phyloP scores from a whole-genome alignment of 2,113 vertebrate species.

The Silurus glanis region DNA sequence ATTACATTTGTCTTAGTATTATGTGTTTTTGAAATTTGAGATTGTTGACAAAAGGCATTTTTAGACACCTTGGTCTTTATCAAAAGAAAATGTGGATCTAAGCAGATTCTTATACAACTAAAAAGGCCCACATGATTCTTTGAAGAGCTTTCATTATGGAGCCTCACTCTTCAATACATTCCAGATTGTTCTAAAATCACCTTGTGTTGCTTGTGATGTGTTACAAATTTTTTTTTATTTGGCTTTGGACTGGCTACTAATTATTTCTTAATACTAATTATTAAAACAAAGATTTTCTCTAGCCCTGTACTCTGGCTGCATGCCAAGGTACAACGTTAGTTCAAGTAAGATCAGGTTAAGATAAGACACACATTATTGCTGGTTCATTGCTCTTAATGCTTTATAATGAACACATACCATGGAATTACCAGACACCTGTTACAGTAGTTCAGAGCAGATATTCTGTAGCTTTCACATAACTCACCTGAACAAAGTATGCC shows the following conservation, averaged over 20 bases:
- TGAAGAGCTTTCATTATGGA: neutral
- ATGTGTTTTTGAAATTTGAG: neutral
- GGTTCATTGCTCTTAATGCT: neutral
- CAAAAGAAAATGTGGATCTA: neutral
- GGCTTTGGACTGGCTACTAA: neutral
- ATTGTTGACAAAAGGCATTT: neutral
- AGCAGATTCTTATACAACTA: neutral
- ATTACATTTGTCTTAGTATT: neutral
- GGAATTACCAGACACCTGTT: neutral
- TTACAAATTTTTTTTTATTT: neutral
- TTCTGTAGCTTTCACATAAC: conserved; percentile 44
- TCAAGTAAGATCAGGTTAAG: neutral
- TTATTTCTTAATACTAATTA: no score
- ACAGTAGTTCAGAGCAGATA: neutral
- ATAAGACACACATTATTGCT: conserved; percentile 9
- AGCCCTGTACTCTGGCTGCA: neutral
- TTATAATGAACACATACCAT: neutral
- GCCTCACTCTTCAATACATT: neutral
- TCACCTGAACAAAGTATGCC: conserved; percentile 95
- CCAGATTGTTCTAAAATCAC: neutral
- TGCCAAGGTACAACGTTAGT: neutral
- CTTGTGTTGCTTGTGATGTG: neutral
- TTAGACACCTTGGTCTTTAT: neutral
- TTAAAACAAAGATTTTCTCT: neutral
- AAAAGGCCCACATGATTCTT: neutral